Percentiles rank a stretch among this genome's conserved stretches.
Conservation (phyloP, 2,113 vertebrate species). For the Myanophis thanlyinensis region DNA sequence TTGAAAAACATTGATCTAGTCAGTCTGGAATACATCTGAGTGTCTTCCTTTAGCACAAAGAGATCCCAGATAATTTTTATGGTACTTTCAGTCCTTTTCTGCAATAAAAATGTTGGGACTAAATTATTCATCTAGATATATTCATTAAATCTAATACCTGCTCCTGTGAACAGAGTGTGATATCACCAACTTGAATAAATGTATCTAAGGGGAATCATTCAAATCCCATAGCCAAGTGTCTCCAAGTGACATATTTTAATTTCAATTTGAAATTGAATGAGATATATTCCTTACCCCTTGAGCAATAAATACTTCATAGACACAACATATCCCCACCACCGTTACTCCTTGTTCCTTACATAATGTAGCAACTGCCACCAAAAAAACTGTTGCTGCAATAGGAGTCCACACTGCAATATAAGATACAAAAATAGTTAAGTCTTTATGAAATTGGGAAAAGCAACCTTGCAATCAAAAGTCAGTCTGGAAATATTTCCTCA, state of each 20-base stretch:
- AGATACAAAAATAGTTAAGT: not conserved
- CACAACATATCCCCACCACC: slow-evolving; percentile 94
- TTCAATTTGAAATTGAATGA: not conserved
- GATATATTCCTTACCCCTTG: slow-evolving; percentile 85
- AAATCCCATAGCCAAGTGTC: not conserved
- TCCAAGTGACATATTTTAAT: not conserved
- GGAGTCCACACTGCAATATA: slow-evolving; percentile 86
- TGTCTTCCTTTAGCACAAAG: not conserved
- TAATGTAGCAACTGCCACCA: slow-evolving; percentile 91
- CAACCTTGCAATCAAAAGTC: not conserved
- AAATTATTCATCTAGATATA: not conserved
- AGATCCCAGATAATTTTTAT: not conserved
- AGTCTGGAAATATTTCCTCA: not conserved
- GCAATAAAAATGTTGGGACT: not conserved
- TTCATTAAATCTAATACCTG: not conserved
- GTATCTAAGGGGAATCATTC: not conserved
- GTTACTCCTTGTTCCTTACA: slow-evolving; percentile 99
- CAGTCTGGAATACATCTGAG: not conserved
- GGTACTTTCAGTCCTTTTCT: not conserved
- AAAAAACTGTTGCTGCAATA: slow-evolving; percentile 86
- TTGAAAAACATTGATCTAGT: not conserved
- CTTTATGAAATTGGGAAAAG: not conserved
- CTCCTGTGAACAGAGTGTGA: not conserved
- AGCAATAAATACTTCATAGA: slow-evolving; percentile 96
- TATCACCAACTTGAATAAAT: not conserved